A percentile compares a stretch with the other conserved stretches of the same genome.
Conservation (phyloP, 2,888 invertebrate species). For the Philopedon plagiatum region DNA sequence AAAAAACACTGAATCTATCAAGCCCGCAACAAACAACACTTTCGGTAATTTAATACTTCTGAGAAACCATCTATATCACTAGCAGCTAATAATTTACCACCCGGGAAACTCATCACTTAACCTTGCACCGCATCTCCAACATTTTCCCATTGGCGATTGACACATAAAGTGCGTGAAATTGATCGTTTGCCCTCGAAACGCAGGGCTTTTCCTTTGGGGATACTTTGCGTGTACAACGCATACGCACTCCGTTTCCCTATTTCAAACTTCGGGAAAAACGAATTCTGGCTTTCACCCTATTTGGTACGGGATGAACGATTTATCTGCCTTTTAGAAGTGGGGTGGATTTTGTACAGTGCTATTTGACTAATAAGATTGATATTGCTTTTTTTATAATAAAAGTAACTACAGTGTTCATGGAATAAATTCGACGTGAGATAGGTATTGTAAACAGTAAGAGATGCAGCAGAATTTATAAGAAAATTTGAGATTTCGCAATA, state of each 20-base stretch:
- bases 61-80: constrained; percentile 7
- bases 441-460: no score
- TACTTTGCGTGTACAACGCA: constrained; percentile 14
- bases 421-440: no score
- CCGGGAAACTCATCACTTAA: constrained; percentile 26
- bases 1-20: no score
- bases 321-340: constrained; percentile 60
- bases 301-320: constrained; percentile 64
- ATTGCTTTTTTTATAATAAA: background rate
- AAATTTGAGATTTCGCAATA: no score
- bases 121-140: constrained; percentile 18
- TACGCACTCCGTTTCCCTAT: background rate
- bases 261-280: constrained; percentile 6
- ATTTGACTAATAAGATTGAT: background rate
- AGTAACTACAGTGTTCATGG: no score
- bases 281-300: constrained; percentile 60
- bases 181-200: constrained; percentile 14
- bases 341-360: background rate
- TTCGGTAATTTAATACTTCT: constrained; percentile 6
- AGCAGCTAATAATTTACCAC: constrained; percentile 19
- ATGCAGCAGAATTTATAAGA: no score
- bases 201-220: constrained; percentile 15
- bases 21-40: background rate
- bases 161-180: constrained; percentile 19
- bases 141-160: constrained; percentile 23